Evolutionary conservation across 2,113 vertebrate genomes (phyloP).

Genomic region (Fregata magnificens): DNA sequence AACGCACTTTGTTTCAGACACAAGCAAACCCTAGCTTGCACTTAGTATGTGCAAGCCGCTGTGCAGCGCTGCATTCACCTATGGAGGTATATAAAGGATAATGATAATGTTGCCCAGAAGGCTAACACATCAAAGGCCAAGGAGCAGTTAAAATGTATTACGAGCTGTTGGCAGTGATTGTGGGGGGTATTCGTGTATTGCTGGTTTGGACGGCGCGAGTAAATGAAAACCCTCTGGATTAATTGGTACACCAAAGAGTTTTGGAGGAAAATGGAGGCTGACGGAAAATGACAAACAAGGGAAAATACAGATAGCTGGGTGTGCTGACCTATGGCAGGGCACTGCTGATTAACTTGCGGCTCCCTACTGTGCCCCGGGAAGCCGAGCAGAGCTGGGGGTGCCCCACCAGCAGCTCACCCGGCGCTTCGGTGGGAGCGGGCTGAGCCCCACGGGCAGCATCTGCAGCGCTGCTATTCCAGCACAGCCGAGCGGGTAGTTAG

Average conservation of each 20-base stretch:
- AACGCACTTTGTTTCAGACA: neutral
- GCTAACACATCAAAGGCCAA: slow-evolving; percentile 54
- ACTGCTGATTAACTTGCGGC: neutral
- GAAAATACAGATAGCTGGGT: neutral
- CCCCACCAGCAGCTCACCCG: accelerated
- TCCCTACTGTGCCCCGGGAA: neutral
- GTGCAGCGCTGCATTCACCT: neutral
- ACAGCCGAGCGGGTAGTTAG: neutral
- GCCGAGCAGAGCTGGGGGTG: neutral
- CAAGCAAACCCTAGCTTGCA: neutral
- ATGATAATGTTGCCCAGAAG: slow-evolving; percentile 68
- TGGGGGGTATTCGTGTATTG: slow-evolving; percentile 23
- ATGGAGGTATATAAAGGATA: slow-evolving; percentile 33
- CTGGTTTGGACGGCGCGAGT: neutral
- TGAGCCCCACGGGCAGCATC: neutral
- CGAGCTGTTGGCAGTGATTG: slow-evolving; percentile 65
- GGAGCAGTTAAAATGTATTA: slow-evolving; percentile 67
- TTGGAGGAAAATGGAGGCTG: slow-evolving; percentile 1
- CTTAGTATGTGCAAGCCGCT: neutral
- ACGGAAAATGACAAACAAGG: neutral
- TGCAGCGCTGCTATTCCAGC: neutral
- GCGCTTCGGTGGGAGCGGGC: accelerated
- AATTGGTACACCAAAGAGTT: slow-evolving; percentile 31
- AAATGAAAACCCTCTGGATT: slow-evolving; percentile 64
- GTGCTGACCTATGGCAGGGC: neutral